Evolutionary conservation across 2,888 invertebrate genomes (phyloP).

Genomic region (Drosophila kambysellisi): DNA sequence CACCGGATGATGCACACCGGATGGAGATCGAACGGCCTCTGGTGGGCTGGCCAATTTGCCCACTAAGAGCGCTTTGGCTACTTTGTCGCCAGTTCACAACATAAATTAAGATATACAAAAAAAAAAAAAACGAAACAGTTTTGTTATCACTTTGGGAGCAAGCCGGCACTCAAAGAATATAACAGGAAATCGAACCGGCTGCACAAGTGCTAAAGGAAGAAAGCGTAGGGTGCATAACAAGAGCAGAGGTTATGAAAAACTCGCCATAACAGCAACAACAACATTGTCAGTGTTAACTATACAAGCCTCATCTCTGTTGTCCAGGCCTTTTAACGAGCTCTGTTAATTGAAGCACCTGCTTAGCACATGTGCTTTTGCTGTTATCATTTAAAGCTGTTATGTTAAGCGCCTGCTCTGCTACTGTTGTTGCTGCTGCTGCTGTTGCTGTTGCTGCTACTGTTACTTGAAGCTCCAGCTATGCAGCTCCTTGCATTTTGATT

Average conservation of each 20-base stretch:
- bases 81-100: slow-evolving; percentile 58
- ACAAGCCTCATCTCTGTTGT: background rate
- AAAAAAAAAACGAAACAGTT: slow-evolving; percentile 30
- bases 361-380: background rate
- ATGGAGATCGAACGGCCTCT: slow-evolving; percentile 50
- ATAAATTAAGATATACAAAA: slow-evolving; percentile 39
- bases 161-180: slow-evolving; percentile 34
- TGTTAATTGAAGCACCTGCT: background rate
- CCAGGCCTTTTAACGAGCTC: background rate
- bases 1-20: slow-evolving; percentile 65
- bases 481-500: background rate
- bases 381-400: slow-evolving; percentile 1
- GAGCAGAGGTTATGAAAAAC: slow-evolving; percentile 24
- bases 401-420: background rate
- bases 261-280: slow-evolving; percentile 20
- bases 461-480: background rate
- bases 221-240: slow-evolving; percentile 44
- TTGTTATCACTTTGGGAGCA: slow-evolving; percentile 66
- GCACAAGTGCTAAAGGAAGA: slow-evolving; percentile 45
- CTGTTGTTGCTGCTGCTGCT: no score
- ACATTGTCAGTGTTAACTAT: slow-evolving; percentile 11
- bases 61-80: slow-evolving; percentile 22
- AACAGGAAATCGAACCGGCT: slow-evolving; percentile 84
- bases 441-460: background rate
- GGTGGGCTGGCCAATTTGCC: slow-evolving; percentile 37